Conservation (phyloP, 2,888 invertebrate species). For the Sepiola atlantica region DNA sequence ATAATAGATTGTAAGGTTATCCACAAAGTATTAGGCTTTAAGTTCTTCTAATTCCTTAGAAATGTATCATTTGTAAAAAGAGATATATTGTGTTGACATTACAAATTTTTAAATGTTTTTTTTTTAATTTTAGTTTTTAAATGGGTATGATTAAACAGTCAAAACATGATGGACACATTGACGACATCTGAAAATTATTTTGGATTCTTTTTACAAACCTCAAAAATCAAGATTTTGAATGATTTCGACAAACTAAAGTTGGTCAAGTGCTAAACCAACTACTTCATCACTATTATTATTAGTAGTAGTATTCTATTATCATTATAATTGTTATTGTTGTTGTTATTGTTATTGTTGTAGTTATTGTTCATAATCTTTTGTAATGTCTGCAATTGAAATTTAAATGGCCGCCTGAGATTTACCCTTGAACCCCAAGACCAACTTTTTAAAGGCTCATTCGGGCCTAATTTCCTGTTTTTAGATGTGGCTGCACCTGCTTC, state of each 20-base stretch:
- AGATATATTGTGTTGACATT: too few relatives aligned
- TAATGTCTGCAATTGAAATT: constrained; percentile 3
- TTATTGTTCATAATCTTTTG: constrained; percentile 22
- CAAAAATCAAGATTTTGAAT: not conserved
- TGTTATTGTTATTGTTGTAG: not conserved
- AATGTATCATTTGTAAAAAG: too few relatives aligned
- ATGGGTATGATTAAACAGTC: too few relatives aligned
- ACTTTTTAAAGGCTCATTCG: constrained; percentile 1
- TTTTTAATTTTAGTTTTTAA: too few relatives aligned
- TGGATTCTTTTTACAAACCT: not conserved
- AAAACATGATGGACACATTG: too few relatives aligned
- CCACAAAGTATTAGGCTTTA: too few relatives aligned
- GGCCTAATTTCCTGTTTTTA: constrained; percentile 32
- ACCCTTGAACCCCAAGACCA: constrained; percentile 32
- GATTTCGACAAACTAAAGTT: not conserved
- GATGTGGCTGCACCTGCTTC: not conserved
- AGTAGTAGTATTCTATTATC: too few relatives aligned
- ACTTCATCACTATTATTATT: too few relatives aligned
- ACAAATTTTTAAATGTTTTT: too few relatives aligned
- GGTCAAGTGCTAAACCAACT: not conserved
- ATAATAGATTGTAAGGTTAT: too few relatives aligned
- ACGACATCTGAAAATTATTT: not conserved
- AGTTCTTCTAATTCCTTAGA: too few relatives aligned
- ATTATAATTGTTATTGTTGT: too few relatives aligned
- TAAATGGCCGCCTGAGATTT: not conserved